These are phyloP conservation scores for Craterocephalus amniculus DNA, from an alignment of 2,797 vertebrate species.

Conservation along the genomic window DNA sequence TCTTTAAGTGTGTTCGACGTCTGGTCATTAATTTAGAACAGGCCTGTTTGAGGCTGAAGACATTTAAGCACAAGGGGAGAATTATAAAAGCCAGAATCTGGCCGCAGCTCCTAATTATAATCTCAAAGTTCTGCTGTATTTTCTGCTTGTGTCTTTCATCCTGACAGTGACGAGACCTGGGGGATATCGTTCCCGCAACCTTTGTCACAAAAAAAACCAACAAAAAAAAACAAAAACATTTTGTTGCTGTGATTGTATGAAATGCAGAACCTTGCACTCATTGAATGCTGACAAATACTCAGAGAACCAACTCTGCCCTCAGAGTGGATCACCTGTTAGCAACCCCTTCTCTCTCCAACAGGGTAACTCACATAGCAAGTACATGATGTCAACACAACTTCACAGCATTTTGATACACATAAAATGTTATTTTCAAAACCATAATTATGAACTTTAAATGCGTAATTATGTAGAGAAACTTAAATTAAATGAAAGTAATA, in stretches of 20 bases:
- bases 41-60: slow-evolving; percentile 5
- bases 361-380: too few relatives aligned
- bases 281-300: neutral
- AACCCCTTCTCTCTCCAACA: too few relatives aligned
- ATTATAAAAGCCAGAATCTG: neutral
- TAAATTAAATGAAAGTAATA: too few relatives aligned
- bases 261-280: neutral
- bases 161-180: neutral
- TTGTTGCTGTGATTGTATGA: neutral
- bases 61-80: slow-evolving; percentile 12
- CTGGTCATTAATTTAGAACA: slow-evolving; percentile 8
- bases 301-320: neutral
- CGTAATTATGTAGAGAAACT: too few relatives aligned
- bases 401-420: too few relatives aligned
- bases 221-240: neutral
- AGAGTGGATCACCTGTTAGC: too few relatives aligned
- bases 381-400: too few relatives aligned
- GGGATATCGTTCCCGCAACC: neutral
- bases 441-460: too few relatives aligned
- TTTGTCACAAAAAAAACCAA: neutral
- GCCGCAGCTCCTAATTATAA: slow-evolving; percentile 1
- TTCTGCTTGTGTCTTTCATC: slow-evolving; percentile 9
- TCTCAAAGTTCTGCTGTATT: neutral
- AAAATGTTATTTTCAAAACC: too few relatives aligned
- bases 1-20: slow-evolving; percentile 24